Conservation (phyloP, 2,888 invertebrate genomes). For the Tricholauxania praeusta region DNA sequence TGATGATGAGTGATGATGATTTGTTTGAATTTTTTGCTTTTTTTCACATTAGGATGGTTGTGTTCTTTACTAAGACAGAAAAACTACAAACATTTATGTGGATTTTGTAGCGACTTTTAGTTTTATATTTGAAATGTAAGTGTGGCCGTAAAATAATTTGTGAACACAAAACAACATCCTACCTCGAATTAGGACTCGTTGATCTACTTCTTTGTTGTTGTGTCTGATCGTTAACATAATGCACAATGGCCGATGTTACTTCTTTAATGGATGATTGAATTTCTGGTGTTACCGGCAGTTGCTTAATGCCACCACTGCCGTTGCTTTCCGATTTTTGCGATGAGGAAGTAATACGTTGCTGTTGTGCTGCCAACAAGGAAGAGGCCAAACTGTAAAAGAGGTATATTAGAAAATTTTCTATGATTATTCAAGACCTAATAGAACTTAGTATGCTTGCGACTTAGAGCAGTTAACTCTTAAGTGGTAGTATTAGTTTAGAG, state of each 20-base stretch:
- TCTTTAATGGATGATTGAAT: conserved; percentile 91
- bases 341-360: conserved; percentile 65
- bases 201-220: conserved; percentile 70
- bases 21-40: conserved; percentile 7
- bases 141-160: neutral
- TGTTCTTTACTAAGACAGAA: conserved; percentile 30
- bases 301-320: conserved; percentile 48
- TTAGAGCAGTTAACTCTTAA: neutral
- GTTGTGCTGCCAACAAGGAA: conserved; percentile 71
- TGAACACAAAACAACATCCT: conserved; percentile 46
- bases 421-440: neutral
- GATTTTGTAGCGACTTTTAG: conserved; percentile 6
- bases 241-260: conserved; percentile 92
- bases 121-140: conserved; percentile 8
- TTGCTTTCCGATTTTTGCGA: conserved; percentile 53
- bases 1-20: conserved; percentile 10
- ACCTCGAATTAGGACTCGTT: conserved; percentile 68
- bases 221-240: conserved; percentile 85
- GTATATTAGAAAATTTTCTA: neutral
- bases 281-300: conserved; percentile 70
- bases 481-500: neutral
- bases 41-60: conserved; percentile 17
- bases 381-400: conserved; percentile 73
- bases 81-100: conserved; percentile 33
- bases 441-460: neutral